phyloP scores from a whole-genome alignment of 2,113 vertebrate species.

The Brachirus orientalis region DNA sequence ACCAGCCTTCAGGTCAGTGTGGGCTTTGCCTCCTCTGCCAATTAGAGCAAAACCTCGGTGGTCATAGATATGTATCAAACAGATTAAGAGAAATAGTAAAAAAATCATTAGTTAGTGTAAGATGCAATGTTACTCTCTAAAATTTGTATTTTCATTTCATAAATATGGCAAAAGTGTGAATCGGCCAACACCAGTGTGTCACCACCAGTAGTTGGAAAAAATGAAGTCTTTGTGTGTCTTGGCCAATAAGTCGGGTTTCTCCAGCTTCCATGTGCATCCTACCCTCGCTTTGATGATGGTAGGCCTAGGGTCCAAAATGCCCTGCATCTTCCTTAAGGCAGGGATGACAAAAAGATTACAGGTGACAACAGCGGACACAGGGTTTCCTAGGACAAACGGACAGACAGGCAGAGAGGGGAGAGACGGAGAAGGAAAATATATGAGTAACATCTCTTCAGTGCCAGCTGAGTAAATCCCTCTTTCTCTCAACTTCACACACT shows the following conservation, averaged over 20 bases:
- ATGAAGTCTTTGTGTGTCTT: conserved; percentile 14
- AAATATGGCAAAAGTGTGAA: no score
- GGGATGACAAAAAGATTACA: conserved; percentile 99
- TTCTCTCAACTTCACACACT: conserved; percentile 85
- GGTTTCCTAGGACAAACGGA: conserved; percentile 88
- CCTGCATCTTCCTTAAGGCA: conserved; percentile 99
- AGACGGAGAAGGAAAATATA: conserved; percentile 39
- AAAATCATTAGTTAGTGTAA: conserved; percentile 35
- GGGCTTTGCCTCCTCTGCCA: no score
- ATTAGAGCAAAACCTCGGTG: conserved; percentile 46
- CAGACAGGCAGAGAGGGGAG: conserved; percentile 21
- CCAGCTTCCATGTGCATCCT: conserved; percentile 52
- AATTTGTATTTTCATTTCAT: conserved; percentile 4
- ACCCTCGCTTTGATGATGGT: conserved; percentile 99
- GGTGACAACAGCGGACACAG: conserved; percentile 98
- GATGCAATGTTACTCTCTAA: conserved; percentile 28
- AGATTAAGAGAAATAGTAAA: conserved; percentile 50
- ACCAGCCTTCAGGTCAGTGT: conserved; percentile 50
- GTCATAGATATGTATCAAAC: conserved; percentile 64
- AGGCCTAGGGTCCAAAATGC: conserved; percentile 98
- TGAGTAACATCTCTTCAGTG: conserved; percentile 66
- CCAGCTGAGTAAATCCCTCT: conserved; percentile 64
- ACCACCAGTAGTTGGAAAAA: conserved; percentile 6
- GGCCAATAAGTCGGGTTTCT: conserved; percentile 21
- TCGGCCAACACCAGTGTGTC: no score